A percentile compares a stretch with the other conserved stretches of the same genome.
Conservation (phyloP, 2,797 vertebrate species). For the Argya squamiceps region DNA sequence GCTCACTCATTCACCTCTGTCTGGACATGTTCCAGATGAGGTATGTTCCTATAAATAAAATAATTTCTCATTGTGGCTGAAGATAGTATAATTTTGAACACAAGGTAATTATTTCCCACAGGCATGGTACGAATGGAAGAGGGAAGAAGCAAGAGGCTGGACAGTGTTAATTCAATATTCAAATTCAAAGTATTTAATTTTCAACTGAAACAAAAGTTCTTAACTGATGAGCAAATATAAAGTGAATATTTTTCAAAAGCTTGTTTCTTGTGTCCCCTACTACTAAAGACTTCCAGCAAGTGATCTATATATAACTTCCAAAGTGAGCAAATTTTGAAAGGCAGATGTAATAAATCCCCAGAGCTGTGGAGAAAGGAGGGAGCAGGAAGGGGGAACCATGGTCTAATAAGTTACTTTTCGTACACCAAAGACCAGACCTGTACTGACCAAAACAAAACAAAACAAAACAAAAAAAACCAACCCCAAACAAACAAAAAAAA, state of each 20-base stretch:
- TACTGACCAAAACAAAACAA: neutral
- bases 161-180: neutral
- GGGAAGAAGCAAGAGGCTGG: neutral
- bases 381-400: neutral
- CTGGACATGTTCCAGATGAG: neutral
- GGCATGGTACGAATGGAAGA: neutral
- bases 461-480: neutral
- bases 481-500: too few species aligned
- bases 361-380: neutral
- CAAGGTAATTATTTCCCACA: neutral
- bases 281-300: neutral
- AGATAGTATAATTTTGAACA: neutral
- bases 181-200: neutral
- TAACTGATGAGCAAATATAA: neutral
- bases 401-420: neutral
- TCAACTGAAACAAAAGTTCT: neutral
- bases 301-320: neutral
- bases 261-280: neutral
- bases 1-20: neutral
- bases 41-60: neutral
- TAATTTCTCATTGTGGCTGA: neutral
- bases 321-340: neutral
- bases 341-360: neutral
- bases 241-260: neutral
- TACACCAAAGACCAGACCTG: neutral